phyloP scores from a whole-genome alignment of 2,888 invertebrate species.

The Xestia xanthographa region DNA sequence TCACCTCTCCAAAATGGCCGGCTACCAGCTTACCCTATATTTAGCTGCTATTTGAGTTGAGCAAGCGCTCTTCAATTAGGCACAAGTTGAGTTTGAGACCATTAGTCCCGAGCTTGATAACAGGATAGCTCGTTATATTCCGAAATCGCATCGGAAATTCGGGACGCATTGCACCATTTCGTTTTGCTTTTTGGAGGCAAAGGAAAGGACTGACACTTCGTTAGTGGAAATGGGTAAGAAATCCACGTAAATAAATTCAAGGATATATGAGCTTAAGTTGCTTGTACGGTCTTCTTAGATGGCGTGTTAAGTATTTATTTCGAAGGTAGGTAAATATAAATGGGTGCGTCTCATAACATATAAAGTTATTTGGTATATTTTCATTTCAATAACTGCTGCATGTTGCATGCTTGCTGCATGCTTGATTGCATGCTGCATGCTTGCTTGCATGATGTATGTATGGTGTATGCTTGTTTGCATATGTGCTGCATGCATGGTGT shows the following conservation, averaged over 20 bases:
- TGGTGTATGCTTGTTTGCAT: too few relatives aligned
- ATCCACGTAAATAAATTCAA: neutral
- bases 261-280: neutral
- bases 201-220: slow-evolving; percentile 27
- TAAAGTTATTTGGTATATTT: too few relatives aligned
- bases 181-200: slow-evolving; percentile 33
- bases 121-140: slow-evolving; percentile 66
- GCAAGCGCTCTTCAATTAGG: slow-evolving; percentile 74
- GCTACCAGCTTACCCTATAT: slow-evolving; percentile 10
- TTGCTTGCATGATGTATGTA: too few relatives aligned
- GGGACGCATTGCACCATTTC: slow-evolving; percentile 54
- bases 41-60: slow-evolving; percentile 39
- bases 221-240: neutral
- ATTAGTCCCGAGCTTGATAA: slow-evolving; percentile 68
- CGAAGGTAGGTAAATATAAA: too few relatives aligned
- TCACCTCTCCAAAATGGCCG: slow-evolving; percentile 14
- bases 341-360: too few relatives aligned
- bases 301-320: neutral
- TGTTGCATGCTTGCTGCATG: too few relatives aligned
- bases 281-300: slow-evolving; percentile 2
- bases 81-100: slow-evolving; percentile 71
- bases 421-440: too few relatives aligned
- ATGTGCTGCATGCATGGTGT: too few relatives aligned
- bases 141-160: slow-evolving; percentile 51
- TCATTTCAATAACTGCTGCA: too few relatives aligned